Evolutionary conservation across 2,888 invertebrate species (phyloP), one percentile per base, ranked within the genome.

Genomic region (Campopleginae sp.): DNA sequence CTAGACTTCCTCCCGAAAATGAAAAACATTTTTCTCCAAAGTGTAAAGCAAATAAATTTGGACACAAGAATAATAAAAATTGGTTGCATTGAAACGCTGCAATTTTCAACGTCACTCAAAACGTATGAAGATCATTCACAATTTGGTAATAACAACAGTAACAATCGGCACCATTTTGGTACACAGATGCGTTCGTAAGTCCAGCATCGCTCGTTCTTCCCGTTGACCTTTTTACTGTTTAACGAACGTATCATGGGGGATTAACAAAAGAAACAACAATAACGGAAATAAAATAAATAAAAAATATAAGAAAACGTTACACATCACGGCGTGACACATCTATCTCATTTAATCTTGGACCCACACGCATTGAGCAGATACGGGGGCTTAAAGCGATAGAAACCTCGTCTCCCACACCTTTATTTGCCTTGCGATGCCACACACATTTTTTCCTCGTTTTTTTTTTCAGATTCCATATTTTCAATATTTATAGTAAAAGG

Each of bases 301-400:
- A 61, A 58, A 23, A 27, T 66, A 44, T 58, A 71, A 72, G 78
- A 27, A 58, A 46, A 78, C 68, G 77, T 79, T 66, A 90, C 89
- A 91, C 89, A 72, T 89, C 89, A 92, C 91, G 91, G 87, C 91
- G 88, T 90, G 90, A 93, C 93, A 93, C 93, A 93, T 89, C 90
- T 91, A 88, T 82, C 77, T 85, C 76, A 77, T 85, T 77, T 89
- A 44, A 75, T 90, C 91, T 93, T 93, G 93, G 93, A 93, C 93
- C 93, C 93, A 93, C 93, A 91, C 92, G 91, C 91, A 92, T 90
- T 89, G 63, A 85, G 84, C 78, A 63, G 82, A 81, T 80, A 78
- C 70, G 78, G 65, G 33, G 63, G 80, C 74, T 48, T 42, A 75
- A 27, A 77, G 76, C 68, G 65, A 63, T 42, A 48, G 42, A 82